Evolutionary conservation across 2,888 invertebrate genomes (phyloP), one percentile per base, ranked within the genome.

Genomic region (Drosophila ochracea): DNA sequence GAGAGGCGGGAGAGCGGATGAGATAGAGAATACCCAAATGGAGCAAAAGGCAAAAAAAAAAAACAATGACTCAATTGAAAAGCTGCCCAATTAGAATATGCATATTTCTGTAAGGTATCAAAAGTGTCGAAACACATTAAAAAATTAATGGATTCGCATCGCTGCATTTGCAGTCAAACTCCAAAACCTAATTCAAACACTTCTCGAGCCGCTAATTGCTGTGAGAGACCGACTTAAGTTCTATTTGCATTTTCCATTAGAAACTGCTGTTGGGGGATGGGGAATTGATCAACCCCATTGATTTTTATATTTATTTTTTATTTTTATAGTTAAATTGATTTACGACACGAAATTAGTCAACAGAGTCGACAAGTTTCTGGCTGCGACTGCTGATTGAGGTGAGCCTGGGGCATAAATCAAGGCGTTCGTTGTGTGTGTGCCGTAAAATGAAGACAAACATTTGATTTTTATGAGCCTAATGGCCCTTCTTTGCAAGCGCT

Each of bases 391-490:
- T 73, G 55, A 13, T n/a, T 57, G 19, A 28, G 28, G 28, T 39
- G 68, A 75, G 84, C 72, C 79, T 66, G 75, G 73, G 57, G 65
- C 88, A 89, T 89, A 89, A 88, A 90, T 88, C 89, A 88, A 89
- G 74, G 78, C 77, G 68, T 21, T 58, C 77, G 68, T 21, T 58
- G 58, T 55, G 55, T 55, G 55, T 64, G 59, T 55, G 71, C 80
- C 76, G 78, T 84, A 86, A 86, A 90, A 75, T 76, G 70, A 81
- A 84, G 70, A 78, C 85, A 85, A 88, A 85, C 83, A 88, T 86
- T 83, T 88, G 83, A 86, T 90, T 90, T 90, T 87, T 90, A 87
- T 90, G 86, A 84, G 84, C 85, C 85, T 84, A 87, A 89, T 84
- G 87, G 77, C 77, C 79, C 78, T 70, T 82, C 78, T 70, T 82